Evolutionary conservation across 2,888 invertebrate species (phyloP).

Genomic region (Aethes cnicana): DNA sequence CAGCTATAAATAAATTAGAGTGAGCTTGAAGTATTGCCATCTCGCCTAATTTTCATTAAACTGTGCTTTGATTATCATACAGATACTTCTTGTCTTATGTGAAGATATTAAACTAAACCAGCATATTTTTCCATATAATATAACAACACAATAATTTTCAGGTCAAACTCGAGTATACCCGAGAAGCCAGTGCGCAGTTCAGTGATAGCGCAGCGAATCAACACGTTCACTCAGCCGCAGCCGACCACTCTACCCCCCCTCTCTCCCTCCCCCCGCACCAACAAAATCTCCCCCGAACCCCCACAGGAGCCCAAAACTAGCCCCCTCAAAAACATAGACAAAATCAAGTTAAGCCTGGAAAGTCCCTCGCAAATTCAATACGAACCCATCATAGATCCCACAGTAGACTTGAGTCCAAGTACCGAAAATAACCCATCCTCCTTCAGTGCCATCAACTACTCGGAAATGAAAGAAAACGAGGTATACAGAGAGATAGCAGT

Average conservation of each 20-base stretch:
- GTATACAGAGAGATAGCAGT: constrained; percentile 57
- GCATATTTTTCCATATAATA: no score
- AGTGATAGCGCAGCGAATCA: constrained; percentile 84
- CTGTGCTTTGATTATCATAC: no score
- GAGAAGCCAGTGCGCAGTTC: constrained; percentile 87
- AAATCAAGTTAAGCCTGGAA: constrained; percentile 75
- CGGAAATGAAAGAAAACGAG: constrained; percentile 50
- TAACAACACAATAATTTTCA: no score
- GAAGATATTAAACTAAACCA: no score
- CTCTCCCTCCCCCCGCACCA: constrained; percentile 16
- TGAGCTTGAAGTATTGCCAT: no score
- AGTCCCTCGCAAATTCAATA: constrained; percentile 78
- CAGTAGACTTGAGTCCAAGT: constrained; percentile 67
- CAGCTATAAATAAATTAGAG: no score
- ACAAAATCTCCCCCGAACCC: constrained; percentile 44
- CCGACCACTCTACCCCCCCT: constrained; percentile 45
- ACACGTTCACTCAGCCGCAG: constrained; percentile 70
- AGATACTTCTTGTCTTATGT: no score
- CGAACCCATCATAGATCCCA: constrained; percentile 72
- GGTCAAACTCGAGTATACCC: constrained; percentile 71
- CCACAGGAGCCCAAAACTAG: constrained; percentile 59
- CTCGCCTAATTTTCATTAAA: not conserved
- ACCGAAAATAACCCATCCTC: constrained; percentile 64
- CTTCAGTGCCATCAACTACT: constrained; percentile 65
- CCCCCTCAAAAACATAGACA: constrained; percentile 75